Conservation (phyloP, 35 echinoderm and acorn worm species). For the Strongylocentrotus purpuratus region DNA sequence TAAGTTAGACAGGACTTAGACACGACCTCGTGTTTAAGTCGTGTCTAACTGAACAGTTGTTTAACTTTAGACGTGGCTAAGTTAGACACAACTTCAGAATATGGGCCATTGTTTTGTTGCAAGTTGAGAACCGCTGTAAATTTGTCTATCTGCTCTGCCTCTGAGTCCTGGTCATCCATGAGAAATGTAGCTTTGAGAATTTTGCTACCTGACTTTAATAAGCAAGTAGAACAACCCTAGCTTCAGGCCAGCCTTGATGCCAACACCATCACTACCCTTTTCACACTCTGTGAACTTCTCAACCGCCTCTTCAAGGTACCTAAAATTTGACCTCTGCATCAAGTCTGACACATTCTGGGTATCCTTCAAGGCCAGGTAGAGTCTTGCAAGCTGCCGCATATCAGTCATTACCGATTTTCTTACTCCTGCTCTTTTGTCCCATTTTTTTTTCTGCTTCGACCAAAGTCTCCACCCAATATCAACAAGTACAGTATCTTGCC, state of each 20-base stretch:
- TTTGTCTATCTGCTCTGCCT: neutral
- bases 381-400: conserved; percentile 40
- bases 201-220: conserved; percentile 10
- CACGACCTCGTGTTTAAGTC: too few relatives aligned
- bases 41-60: too few relatives aligned
- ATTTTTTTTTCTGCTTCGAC: neutral
- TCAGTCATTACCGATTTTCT: conserved; percentile 43
- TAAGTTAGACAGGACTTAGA: too few relatives aligned
- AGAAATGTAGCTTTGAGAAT: conserved; percentile 1
- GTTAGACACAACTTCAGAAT: too few relatives aligned
- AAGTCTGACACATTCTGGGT: conserved; percentile 40
- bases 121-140: neutral
- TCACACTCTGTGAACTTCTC: conserved; percentile 21
- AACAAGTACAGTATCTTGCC: neutral
- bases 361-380: conserved; percentile 30
- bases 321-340: conserved; percentile 55
- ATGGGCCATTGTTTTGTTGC: too few relatives aligned
- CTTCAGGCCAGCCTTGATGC: conserved; percentile 64
- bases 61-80: too few relatives aligned
- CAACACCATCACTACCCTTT: neutral
- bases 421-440: conserved; percentile 40
- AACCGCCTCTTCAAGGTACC: conserved; percentile 47
- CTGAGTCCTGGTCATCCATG: neutral
- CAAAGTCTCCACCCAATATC: neutral
- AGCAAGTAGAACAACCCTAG: conserved; percentile 50